Evolutionary conservation across 1,140 invertebrate genomes (phyloP), one percentile per base, ranked within the genome.

Genomic region (Brachionus sp.): DNA sequence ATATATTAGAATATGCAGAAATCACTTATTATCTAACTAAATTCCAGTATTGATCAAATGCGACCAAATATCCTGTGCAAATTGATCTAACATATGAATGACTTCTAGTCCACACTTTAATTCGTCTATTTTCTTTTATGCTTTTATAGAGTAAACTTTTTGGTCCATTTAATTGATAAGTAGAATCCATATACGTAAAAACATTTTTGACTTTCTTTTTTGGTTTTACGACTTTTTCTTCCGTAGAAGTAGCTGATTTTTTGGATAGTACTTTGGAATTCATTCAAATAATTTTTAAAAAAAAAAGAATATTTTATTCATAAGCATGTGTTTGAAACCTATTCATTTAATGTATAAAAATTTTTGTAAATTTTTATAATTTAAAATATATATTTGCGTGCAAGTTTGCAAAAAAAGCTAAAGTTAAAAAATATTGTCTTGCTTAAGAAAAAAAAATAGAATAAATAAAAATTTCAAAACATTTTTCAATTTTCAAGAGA

Each of bases 31-130:
- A 77, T 84, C 84, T 86, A 70, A 89, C 88, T 83, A 98, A 88
- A 90, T 98, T 98, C 93, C 94, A 96, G 87, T 96, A 94, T 88
- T 95, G 96, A 89, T 98, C 96, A 88, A 96, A 98, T 6, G 94
- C 94, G 16, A 93, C 91, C 33, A 98, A 88, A 85, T 91, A 93
- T 3, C 94, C 96, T 78, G 92, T 92, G 84, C 94, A 92, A 83
- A 92, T 91, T 16, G 95, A 94, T 84, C 94, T 90, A 19, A 97
- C 90, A 10, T 87, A 85, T n/a, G 86, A 86, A 77, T 86, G 87
- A 84, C 86, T 88, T 84, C 90, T 86, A 4, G 88, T 91, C 88
- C 89, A 89, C 13, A 91, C 89, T 53, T 86, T 85, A 13, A 88
- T 86, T 83, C 85, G 84, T 6, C 85, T 75, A 73, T 85, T 85